Evolutionary conservation across 2,113 vertebrate genomes (phyloP), one percentile per base, ranked within the genome.

Genomic region (Columbina picui): DNA sequence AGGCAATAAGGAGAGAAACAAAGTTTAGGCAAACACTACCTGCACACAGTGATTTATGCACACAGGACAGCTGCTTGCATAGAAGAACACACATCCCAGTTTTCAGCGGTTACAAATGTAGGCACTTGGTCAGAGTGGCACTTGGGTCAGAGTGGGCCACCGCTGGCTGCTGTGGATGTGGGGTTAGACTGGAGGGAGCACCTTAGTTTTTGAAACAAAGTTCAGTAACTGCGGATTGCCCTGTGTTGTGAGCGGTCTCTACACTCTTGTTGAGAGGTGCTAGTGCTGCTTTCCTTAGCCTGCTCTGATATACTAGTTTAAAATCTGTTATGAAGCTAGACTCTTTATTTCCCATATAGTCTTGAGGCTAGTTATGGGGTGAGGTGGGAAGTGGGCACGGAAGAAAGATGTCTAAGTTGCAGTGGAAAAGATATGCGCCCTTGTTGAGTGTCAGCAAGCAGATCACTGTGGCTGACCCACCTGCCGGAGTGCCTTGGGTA

Each of bases 391-490:
- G 77, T 6, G 30, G 43, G 25, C 34, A 22, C n/a, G 36, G 20
- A 71, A 26, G n/a, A 21, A 52, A 47, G 22, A 4, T 38, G 39
- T 26, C 59, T 7, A 2, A 82, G 27, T 5, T 27, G 56, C 52
- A 11, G 0, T 2, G 68, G 47, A 25, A 25, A 7, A 39, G 5
- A 0, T 4, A 8, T 32, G 25, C 56, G 39, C 9, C 14, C 17
- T 30, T 43, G 15, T 4, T 3, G 9, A 0, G 6, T 36, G 45
- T 39, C 32, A 27, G 7, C 1, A 61, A 32, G 61, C 36, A 15
- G 41, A 2, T 39, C 15, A 0, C 34, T 0, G 4, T 2, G 68
- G 14, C 57, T 5, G 64, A 3, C 29, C 12, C 27, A 2, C 41
- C 34, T 53, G 50, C 32, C 22, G 0, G 8, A 15, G 63, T 13